Evolutionary conservation across 2,113 vertebrate species (phyloP).

Genomic region (Thunnus maccoyii): DNA sequence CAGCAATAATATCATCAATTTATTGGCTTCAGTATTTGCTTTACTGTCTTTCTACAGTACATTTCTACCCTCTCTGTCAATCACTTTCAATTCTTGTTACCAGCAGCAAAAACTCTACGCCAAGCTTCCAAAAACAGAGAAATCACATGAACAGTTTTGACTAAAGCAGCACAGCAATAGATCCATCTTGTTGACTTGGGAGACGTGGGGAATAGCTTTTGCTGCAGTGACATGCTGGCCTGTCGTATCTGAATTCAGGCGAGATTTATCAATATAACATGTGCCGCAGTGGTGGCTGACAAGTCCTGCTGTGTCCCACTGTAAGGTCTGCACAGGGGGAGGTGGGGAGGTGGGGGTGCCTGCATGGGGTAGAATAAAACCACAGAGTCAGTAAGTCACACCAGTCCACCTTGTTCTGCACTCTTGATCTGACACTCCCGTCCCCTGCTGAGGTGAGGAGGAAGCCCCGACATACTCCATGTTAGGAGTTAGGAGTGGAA

Average conservation of each 20-base stretch:
- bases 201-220: constrained; percentile 53
- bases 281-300: constrained; percentile 60
- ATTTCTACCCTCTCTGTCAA: constrained; percentile 16
- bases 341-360: constrained; percentile 30
- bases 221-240: constrained; percentile 57
- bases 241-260: constrained; percentile 48
- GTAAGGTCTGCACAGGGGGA: constrained; percentile 26
- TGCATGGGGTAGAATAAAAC: constrained; percentile 3
- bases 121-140: constrained; percentile 31
- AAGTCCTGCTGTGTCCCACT: constrained; percentile 48
- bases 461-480: not conserved
- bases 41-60: not conserved
- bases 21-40: constrained; percentile 12
- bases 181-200: constrained; percentile 70
- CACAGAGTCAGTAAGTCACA: constrained; percentile 23
- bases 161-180: constrained; percentile 52
- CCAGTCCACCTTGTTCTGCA: not conserved
- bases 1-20: constrained; percentile 13
- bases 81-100: constrained; percentile 26
- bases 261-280: constrained; percentile 74
- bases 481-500: constrained; percentile 3
- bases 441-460: constrained; percentile 16
- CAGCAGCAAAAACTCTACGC: constrained; percentile 1
- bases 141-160: constrained; percentile 46
- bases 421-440: constrained; percentile 23